Evolutionary conservation across 1,140 invertebrate genomes (phyloP).

Genomic region (Myzus persicae): DNA sequence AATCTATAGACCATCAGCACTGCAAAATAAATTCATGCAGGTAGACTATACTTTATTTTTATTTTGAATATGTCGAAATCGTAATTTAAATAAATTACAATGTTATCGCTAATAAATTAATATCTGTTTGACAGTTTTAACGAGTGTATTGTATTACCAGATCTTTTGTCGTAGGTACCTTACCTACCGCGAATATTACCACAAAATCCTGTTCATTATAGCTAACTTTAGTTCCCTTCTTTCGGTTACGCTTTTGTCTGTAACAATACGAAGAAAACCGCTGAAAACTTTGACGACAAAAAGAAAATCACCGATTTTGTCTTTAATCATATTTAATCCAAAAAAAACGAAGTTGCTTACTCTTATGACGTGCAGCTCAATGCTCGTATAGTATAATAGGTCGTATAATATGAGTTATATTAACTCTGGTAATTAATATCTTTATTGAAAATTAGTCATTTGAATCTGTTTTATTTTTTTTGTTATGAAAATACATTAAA

Average conservation of each 20-base stretch:
- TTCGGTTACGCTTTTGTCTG: not conserved
- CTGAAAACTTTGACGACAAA: not conserved
- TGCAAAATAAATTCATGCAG: no score
- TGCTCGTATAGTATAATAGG: not conserved
- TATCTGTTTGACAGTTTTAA: not conserved
- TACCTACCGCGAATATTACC: not conserved
- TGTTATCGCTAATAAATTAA: not conserved
- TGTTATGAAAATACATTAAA: no score
- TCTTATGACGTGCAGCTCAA: not conserved
- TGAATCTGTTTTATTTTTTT: not conserved
- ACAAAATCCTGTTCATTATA: not conserved
- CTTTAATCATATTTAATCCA: not conserved
- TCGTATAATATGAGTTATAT: no score
- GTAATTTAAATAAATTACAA: not conserved
- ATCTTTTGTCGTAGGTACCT: not conserved
- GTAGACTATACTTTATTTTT: no score
- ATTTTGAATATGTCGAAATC: not conserved
- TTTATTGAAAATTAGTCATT: not conserved
- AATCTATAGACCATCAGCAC: no score
- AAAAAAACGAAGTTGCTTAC: not conserved
- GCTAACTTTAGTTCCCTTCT: not conserved
- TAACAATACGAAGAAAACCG: not conserved
- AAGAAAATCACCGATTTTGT: not conserved
- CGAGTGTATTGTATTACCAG: not conserved
- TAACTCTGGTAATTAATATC: not conserved